Evolutionary conservation across 2,113 vertebrate genomes (phyloP).

Genomic region (Nesospiza acunhae): DNA sequence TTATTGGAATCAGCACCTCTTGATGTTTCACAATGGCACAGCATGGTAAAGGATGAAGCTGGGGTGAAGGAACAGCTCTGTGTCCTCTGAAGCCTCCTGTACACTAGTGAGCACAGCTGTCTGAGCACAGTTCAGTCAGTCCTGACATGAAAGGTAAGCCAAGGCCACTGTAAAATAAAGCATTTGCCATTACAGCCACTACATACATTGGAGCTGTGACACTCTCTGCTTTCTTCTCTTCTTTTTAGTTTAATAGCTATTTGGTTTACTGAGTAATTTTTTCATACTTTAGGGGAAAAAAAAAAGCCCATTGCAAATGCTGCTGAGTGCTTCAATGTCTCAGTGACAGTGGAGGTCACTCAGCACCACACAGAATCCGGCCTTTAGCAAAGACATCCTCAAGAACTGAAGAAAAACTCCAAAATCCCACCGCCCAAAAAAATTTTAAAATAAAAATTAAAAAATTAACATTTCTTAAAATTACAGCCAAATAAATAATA

Average conservation of each 20-base stretch:
- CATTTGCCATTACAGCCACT: background rate
- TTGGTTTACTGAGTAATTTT: background rate
- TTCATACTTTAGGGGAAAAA: background rate
- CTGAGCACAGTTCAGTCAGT: constrained; percentile 23
- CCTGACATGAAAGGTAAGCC: constrained; percentile 27
- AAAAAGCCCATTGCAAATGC: background rate
- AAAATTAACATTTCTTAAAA: background rate
- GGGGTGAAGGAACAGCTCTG: background rate
- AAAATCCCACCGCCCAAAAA: fast-evolving
- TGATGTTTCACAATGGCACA: constrained; percentile 46
- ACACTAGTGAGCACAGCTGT: background rate
- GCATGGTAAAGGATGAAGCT: constrained; percentile 16
- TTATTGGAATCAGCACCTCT: background rate
- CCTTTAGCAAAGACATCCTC: background rate
- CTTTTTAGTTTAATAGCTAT: constrained; percentile 6
- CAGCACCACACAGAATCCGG: background rate
- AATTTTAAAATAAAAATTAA: background rate
- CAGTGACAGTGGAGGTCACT: background rate
- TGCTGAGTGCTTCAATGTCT: background rate
- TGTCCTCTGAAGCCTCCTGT: constrained; percentile 8
- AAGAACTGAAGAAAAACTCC: background rate
- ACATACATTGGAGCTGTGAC: background rate
- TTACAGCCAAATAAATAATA: background rate
- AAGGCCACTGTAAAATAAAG: background rate
- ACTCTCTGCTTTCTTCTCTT: background rate